A percentile compares a stretch with the other conserved stretches of the same genome.
These are phyloP conservation scores for Planiliza haematocheilus DNA, from an alignment of 2,113 vertebrate genomes.

Conservation along the genomic window DNA sequence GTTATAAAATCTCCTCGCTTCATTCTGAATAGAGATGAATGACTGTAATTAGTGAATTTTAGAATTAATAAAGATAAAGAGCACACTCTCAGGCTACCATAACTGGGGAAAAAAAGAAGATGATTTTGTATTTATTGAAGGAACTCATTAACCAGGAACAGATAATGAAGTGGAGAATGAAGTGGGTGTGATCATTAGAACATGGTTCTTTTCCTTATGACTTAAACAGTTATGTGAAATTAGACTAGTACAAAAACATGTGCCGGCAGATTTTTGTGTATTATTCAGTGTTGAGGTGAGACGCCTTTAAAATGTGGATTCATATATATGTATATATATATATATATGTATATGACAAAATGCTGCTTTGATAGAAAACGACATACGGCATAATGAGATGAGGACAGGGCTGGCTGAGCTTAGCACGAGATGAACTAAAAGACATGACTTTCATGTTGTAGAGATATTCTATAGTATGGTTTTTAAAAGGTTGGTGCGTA, in stretches of 20 bases:
- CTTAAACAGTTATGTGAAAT: too few species aligned
- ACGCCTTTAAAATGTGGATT: not conserved
- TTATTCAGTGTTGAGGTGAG: not conserved
- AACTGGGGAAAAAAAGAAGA: not conserved
- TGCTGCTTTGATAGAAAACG: too few species aligned
- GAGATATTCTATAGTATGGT: too few species aligned
- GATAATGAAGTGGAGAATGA: slow-evolving; percentile 13
- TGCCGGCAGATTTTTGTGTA: too few species aligned
- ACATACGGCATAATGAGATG: too few species aligned
- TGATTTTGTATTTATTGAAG: slow-evolving; percentile 3
- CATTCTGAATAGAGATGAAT: not conserved
- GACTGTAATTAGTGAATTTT: not conserved
- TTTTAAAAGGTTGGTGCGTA: too few species aligned
- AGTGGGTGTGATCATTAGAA: slow-evolving; percentile 7
- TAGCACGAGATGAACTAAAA: not conserved
- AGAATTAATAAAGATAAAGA: slow-evolving; percentile 1
- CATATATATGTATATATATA: too few species aligned
- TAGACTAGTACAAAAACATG: too few species aligned
- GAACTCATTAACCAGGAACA: slow-evolving; percentile 4
- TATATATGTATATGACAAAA: too few species aligned
- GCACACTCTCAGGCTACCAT: not conserved
- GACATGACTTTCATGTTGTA: not conserved
- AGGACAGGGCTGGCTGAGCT: too few species aligned
- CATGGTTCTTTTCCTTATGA: too few species aligned
- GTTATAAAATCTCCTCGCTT: not conserved